Conservation (phyloP, 2,888 invertebrate species). For the Xylota segnis region DNA sequence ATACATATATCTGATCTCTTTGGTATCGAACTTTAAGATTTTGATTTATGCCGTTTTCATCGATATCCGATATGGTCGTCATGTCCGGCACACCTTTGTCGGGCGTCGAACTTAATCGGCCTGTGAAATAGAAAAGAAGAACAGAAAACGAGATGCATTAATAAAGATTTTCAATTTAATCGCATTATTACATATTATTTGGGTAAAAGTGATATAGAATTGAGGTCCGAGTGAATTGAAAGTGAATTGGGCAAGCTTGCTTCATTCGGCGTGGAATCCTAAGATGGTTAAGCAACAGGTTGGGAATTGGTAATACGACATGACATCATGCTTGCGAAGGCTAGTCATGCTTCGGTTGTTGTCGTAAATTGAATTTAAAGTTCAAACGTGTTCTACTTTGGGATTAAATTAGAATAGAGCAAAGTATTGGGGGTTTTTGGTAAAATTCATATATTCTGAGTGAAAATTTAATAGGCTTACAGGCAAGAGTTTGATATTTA, state of each 20-base stretch:
- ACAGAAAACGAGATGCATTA: conserved; percentile 25
- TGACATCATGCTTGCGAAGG: neutral
- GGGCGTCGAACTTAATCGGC: conserved; percentile 79
- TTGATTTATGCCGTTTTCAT: conserved; percentile 94
- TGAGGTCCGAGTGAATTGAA: neutral
- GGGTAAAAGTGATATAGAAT: conserved; percentile 7
- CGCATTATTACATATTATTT: neutral
- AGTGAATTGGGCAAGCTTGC: neutral
- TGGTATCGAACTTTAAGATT: conserved; percentile 93
- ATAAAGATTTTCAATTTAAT: conserved; percentile 24
- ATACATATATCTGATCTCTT: conserved; percentile 95
- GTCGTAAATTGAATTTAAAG: neutral
- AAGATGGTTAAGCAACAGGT: neutral
- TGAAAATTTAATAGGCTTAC: too few species aligned
- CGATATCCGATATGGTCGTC: conserved; percentile 95
- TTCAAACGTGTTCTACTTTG: neutral
- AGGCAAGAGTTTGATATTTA: too few species aligned
- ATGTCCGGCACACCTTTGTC: conserved; percentile 95
- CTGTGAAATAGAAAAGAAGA: conserved; percentile 78
- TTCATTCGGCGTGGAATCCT: neutral
- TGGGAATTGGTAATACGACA: conserved; percentile 8
- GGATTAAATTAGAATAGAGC: neutral
- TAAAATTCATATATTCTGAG: too few species aligned
- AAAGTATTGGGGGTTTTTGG: neutral
- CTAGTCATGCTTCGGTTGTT: neutral